phyloP scores from a whole-genome alignment of 1,140 invertebrate genomes.

The Heliconius nattereri region DNA sequence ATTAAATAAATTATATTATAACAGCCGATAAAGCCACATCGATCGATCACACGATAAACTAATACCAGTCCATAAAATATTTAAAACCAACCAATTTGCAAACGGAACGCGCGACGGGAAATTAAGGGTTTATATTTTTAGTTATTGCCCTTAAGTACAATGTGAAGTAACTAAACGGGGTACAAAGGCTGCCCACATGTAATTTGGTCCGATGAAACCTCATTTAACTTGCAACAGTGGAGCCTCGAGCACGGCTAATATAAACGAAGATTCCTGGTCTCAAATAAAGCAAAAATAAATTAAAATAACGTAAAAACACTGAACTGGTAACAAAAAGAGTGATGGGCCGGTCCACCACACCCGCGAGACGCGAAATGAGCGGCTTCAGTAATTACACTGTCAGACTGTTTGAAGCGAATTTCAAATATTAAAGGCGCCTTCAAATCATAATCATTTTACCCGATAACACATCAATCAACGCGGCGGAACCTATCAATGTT shows the following conservation, averaged over 20 bases:
- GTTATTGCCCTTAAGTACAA: conserved; percentile 79
- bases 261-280: conserved; percentile 60
- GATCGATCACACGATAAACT: conserved; percentile 33
- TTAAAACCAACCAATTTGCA: conserved; percentile 50
- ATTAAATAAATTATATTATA: conserved; percentile 26
- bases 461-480: conserved; percentile 36
- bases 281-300: conserved; percentile 72
- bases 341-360: conserved; percentile 67
- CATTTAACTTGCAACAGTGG: conserved; percentile 69
- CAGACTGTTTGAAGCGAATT: conserved; percentile 59
- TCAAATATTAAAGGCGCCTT: conserved; percentile 51
- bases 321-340: conserved; percentile 66
- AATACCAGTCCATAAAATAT: conserved; percentile 38
- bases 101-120: conserved; percentile 60
- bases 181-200: conserved; percentile 67
- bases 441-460: conserved; percentile 41
- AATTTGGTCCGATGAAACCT: conserved; percentile 75
- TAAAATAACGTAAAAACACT: conserved; percentile 73
- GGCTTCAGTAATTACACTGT: conserved; percentile 69
- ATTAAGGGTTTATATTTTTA: conserved; percentile 65
- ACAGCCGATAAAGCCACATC: conserved; percentile 30
- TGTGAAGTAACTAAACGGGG: conserved; percentile 76
- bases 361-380: conserved; percentile 61
- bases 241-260: conserved; percentile 63
- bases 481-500: conserved; percentile 17